Percentiles rank a stretch among this genome's conserved stretches.
Conservation (phyloP, 1,140 invertebrate species). For the Oncopodura yosiiana region DNA sequence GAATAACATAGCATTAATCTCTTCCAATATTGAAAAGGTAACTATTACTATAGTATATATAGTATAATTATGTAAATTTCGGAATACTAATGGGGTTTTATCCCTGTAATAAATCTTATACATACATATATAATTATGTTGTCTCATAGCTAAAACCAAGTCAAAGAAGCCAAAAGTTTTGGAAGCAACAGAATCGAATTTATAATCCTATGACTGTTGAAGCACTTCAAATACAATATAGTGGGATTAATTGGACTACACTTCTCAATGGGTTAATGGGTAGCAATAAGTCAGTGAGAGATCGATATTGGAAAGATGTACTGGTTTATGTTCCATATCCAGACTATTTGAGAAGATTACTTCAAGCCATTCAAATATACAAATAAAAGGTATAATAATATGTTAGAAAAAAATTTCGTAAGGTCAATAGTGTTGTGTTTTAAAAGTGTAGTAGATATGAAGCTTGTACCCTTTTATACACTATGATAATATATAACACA, state of each 20-base stretch:
- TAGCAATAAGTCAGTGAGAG: no score
- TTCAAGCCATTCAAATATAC: constrained; percentile 27
- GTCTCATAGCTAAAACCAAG: constrained; percentile 28
- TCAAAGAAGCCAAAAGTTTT: constrained; percentile 29
- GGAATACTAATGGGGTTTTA: neutral
- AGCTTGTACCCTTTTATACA: no score
- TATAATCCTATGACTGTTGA: constrained; percentile 28
- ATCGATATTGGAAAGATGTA: constrained; percentile 18
- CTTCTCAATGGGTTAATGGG: constrained; percentile 7
- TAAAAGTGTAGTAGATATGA: no score
- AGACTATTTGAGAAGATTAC: constrained; percentile 27
- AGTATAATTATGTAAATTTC: neutral
- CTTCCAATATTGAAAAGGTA: constrained; percentile 28
- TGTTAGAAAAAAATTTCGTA: no score
- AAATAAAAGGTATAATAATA: constrained; percentile 25
- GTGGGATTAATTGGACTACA: constrained; percentile 26
- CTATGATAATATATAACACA: no score
- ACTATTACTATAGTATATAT: neutral
- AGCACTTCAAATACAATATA: constrained; percentile 20
- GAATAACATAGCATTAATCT: constrained; percentile 12
- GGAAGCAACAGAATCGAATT: constrained; percentile 30
- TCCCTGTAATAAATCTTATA: neutral
- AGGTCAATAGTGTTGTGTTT: no score
- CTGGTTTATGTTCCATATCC: constrained; percentile 31
- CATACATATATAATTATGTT: neutral